These are phyloP conservation scores for Petrocephalus sullivani DNA, from an alignment of 2,797 vertebrate genomes.

Conservation along the genomic window DNA sequence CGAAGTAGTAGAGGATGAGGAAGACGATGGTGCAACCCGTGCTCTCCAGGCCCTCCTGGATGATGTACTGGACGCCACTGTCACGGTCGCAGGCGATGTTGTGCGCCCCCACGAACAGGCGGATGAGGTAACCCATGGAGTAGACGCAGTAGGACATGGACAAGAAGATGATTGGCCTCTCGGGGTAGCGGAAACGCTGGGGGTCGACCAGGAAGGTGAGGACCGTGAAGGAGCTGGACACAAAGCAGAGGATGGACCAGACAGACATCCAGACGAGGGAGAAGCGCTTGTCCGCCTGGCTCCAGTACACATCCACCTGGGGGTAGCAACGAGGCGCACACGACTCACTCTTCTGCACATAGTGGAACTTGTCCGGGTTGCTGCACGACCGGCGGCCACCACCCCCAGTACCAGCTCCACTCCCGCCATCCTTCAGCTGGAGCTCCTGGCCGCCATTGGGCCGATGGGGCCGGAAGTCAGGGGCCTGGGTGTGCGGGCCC, in stretches of 20 bases:
- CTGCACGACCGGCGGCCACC: conserved; percentile 63
- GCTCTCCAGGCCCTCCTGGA: conserved; percentile 97
- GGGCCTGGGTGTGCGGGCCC: conserved; percentile 79
- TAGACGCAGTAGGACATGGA: conserved; percentile 98
- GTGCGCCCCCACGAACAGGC: conserved; percentile 90
- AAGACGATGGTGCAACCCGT: conserved; percentile 97
- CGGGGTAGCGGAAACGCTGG: conserved; percentile 90
- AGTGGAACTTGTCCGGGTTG: conserved; percentile 92
- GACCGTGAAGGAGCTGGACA: conserved; percentile 94
- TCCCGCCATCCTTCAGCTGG: conserved; percentile 54
- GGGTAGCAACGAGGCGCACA: conserved; percentile 87
- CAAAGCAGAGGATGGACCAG: conserved; percentile 91
- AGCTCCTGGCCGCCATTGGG: conserved; percentile 59
- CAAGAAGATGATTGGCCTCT: conserved; percentile 96
- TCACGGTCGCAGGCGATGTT: conserved; percentile 90
- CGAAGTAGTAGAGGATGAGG: conserved; percentile 94
- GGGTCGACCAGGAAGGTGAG: conserved; percentile 95
- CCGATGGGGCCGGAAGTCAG: conserved; percentile 77
- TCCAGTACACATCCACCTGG: conserved; percentile 94
- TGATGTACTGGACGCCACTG: conserved; percentile 87
- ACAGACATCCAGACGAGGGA: conserved; percentile 89
- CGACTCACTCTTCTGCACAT: conserved; percentile 86
- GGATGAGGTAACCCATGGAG: conserved; percentile 89
- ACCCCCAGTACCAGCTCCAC: not conserved
- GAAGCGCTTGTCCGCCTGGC: conserved; percentile 86